Conservation (phyloP, 2,888 invertebrate species). For the Agrotis ipsilon region DNA sequence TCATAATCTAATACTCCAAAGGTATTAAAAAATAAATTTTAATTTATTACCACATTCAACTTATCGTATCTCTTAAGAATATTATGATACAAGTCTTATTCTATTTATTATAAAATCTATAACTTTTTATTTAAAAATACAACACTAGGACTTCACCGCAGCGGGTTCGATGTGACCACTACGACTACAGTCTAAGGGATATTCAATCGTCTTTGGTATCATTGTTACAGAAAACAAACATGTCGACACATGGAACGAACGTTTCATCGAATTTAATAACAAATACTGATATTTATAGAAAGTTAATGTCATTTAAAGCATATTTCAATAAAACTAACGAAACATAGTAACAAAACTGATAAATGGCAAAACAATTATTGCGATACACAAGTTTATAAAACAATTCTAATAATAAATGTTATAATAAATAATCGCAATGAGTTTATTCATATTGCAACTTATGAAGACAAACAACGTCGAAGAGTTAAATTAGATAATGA, state of each 20-base stretch:
- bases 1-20: constrained; percentile 84
- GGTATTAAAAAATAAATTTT: constrained; percentile 88
- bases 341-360: constrained; percentile 83
- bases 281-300: constrained; percentile 87
- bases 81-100: constrained; percentile 89
- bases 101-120: constrained; percentile 83
- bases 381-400: constrained; percentile 66
- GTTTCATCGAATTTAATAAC: constrained; percentile 66
- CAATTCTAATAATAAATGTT: constrained; percentile 54
- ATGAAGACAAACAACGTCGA: constrained; percentile 40
- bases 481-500: constrained; percentile 33
- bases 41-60: constrained; percentile 80
- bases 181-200: constrained; percentile 85
- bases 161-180: constrained; percentile 73
- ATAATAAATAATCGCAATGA: constrained; percentile 53
- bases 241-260: constrained; percentile 78
- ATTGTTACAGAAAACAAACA: constrained; percentile 85
- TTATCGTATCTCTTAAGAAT: constrained; percentile 77
- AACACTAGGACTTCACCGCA: constrained; percentile 80
- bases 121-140: constrained; percentile 82
- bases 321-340: constrained; percentile 84
- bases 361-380: constrained; percentile 80
- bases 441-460: constrained; percentile 39
- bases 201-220: constrained; percentile 91
- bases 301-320: constrained; percentile 87